Conservation (phyloP, 1,140 invertebrate species). For the Archivesica marissinica region DNA sequence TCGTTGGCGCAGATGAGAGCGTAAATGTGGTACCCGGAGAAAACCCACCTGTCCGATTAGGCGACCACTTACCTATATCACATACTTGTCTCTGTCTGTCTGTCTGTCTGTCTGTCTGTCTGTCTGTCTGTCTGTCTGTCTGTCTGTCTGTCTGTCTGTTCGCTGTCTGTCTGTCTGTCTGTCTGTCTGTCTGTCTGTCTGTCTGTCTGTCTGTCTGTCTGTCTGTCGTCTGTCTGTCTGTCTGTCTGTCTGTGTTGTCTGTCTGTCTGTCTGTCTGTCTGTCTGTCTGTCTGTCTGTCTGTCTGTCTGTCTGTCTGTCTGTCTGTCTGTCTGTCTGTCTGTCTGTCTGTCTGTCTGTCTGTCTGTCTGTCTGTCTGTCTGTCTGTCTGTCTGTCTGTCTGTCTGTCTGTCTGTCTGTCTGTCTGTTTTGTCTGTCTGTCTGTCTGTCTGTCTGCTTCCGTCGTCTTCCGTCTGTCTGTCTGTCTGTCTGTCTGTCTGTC, state of each 20-base stretch:
- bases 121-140: no score
- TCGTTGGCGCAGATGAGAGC: no score
- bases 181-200: slow-evolving; percentile 52
- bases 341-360: slow-evolving; percentile 18
- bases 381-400: slow-evolving; percentile 52
- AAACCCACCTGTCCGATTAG: no score
- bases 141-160: no score
- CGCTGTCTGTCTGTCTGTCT: slow-evolving; percentile 53
- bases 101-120: no score
- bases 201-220: slow-evolving; percentile 40
- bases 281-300: slow-evolving; percentile 27
- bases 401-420: slow-evolving; percentile 55
- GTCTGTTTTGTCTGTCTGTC: no score
- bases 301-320: slow-evolving; percentile 27
- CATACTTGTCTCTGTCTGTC: no score
- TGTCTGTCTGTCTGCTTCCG: no score
- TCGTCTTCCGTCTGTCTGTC: slow-evolving; percentile 19
- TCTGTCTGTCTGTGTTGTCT: no score
- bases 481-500: slow-evolving; percentile 45
- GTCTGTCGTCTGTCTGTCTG: no score
- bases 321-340: slow-evolving; percentile 27
- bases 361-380: slow-evolving; percentile 55
- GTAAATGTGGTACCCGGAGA: no score
- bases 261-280: slow-evolving; percentile 9
- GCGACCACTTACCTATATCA: no score